Conservation (phyloP, 1,140 invertebrate species). For the Diabrotica virgifera region DNA sequence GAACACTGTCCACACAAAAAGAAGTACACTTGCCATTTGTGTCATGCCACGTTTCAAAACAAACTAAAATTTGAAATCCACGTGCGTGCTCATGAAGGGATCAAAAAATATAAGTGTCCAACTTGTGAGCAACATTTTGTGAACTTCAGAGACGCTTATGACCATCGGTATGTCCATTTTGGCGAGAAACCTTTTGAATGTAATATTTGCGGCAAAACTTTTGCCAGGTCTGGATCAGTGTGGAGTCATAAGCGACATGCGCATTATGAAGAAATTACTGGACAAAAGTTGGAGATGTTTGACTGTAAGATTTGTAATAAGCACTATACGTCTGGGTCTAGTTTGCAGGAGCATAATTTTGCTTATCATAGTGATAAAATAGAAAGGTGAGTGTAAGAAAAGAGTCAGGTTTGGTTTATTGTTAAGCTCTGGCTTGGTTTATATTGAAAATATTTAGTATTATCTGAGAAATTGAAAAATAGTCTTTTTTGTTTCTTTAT, state of each 20-base stretch:
- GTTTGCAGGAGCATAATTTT: constrained; percentile 35
- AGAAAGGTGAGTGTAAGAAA: too few species aligned
- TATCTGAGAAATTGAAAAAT: too few species aligned
- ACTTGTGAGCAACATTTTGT: constrained; percentile 53
- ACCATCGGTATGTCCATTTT: constrained; percentile 37
- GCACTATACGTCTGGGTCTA: constrained; percentile 34
- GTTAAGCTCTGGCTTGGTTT: too few species aligned
- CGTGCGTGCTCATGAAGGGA: constrained; percentile 46
- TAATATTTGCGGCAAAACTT: constrained; percentile 1
- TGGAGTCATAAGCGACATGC: constrained; percentile 42
- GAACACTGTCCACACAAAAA: constrained; percentile 42
- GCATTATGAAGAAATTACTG: constrained; percentile 46
- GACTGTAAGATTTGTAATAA: constrained; percentile 33
- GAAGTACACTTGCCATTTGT: constrained; percentile 45
- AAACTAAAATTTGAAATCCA: constrained; percentile 49
- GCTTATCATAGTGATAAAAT: constrained; percentile 30
- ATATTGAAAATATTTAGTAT: too few species aligned
- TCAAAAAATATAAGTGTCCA: constrained; percentile 52
- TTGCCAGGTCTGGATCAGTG: constrained; percentile 43
- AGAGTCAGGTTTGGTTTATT: too few species aligned
- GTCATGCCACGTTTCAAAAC: constrained; percentile 46
- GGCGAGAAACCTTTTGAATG: constrained; percentile 33
- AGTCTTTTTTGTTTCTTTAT: too few species aligned
- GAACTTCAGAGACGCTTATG: constrained; percentile 49
- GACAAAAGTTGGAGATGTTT: constrained; percentile 29